Evolutionary conservation across 2,797 vertebrate species (phyloP).

Genomic region (Spinus pinus): DNA sequence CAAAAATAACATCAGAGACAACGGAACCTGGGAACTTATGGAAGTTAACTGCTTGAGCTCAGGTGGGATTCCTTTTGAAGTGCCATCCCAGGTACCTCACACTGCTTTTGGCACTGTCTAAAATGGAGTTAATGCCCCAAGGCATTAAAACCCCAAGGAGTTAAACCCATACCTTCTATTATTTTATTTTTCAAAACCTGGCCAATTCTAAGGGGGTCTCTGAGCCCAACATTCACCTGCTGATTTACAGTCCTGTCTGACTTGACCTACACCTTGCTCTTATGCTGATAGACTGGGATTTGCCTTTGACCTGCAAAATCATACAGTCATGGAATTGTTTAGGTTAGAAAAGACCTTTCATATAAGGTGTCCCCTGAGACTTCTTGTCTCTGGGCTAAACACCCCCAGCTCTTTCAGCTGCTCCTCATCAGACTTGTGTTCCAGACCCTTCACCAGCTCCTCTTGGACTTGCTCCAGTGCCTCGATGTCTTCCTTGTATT

Average conservation of each 20-base stretch:
- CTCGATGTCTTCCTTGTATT: not conserved
- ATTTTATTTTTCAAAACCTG: not conserved
- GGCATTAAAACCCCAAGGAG: not conserved
- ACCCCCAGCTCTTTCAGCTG: not conserved
- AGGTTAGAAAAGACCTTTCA: not conserved
- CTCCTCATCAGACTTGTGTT: not conserved
- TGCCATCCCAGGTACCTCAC: not conserved
- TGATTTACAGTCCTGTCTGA: not conserved
- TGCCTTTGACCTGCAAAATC: not conserved
- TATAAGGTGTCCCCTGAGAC: not conserved
- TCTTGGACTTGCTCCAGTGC: not conserved
- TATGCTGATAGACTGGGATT: not conserved
- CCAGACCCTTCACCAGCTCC: not conserved
- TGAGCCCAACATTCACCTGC: not conserved
- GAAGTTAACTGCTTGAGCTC: slow-evolving; percentile 5
- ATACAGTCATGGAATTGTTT: not conserved
- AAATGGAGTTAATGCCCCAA: not conserved
- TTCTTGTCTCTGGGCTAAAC: not conserved
- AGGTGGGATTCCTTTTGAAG: not conserved
- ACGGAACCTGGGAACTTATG: not conserved
- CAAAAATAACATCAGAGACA: slow-evolving; percentile 15
- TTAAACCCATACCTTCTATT: not conserved
- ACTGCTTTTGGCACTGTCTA: not conserved
- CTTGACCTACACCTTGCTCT: not conserved
- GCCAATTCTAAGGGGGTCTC: not conserved